Evolutionary conservation across 2,888 invertebrate species (phyloP).

Genomic region (Andrena minutula): DNA sequence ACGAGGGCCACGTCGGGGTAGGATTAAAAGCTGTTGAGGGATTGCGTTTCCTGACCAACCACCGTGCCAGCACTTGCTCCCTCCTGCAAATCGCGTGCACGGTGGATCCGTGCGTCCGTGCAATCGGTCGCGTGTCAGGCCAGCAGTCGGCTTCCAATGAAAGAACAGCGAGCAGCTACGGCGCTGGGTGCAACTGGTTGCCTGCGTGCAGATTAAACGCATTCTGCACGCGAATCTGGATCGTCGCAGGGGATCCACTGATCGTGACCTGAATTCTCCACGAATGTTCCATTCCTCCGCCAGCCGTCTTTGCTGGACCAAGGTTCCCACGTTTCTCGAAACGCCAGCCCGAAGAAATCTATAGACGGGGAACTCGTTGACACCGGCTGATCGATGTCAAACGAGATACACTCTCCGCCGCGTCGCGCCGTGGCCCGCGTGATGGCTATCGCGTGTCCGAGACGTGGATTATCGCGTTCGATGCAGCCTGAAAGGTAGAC

Average conservation of each 20-base stretch:
- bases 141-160: not conserved
- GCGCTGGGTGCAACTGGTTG: constrained; percentile 1
- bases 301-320: not conserved
- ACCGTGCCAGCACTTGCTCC: too few species aligned
- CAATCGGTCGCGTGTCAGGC: not conserved
- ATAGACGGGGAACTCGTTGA: constrained; percentile 10
- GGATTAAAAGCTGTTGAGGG: not conserved
- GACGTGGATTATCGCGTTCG: constrained; percentile 12
- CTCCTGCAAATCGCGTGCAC: not conserved
- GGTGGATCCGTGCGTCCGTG: not conserved
- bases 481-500: not conserved
- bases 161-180: not conserved
- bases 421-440: not conserved
- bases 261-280: constrained; percentile 1
- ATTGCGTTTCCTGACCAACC: not conserved
- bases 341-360: not conserved
- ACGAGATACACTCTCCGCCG: constrained; percentile 5
- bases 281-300: not conserved
- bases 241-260: not conserved
- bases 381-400: constrained; percentile 39
- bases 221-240: constrained; percentile 3
- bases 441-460: constrained; percentile 20
- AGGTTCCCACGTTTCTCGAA: not conserved
- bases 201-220: constrained; percentile 10
- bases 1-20: not conserved